Conservation (phyloP, 2,888 invertebrate species). For the Philaethria dido region DNA sequence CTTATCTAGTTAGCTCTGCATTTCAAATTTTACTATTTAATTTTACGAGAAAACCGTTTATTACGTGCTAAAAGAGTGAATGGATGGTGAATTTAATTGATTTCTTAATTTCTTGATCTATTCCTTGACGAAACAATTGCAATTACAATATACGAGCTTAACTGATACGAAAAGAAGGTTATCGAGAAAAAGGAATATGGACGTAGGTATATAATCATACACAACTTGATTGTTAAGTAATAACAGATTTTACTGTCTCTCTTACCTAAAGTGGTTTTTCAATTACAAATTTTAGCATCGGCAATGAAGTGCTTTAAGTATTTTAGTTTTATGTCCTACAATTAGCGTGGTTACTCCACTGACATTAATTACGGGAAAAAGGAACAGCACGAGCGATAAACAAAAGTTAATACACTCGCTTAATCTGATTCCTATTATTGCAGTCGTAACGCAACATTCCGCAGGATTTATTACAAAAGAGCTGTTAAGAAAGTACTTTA, state of each 20-base stretch:
- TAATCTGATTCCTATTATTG: constrained; percentile 79
- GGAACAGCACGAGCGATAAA: constrained; percentile 59
- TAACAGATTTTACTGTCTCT: constrained; percentile 17
- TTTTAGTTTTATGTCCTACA: constrained; percentile 39
- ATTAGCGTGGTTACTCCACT: constrained; percentile 48
- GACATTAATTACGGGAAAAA: constrained; percentile 66
- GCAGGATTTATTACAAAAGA: constrained; percentile 76
- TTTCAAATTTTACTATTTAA: constrained; percentile 38
- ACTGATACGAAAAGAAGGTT: too few species aligned
- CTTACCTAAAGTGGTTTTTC: constrained; percentile 1
- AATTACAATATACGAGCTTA: background rate
- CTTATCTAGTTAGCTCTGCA: constrained; percentile 29
- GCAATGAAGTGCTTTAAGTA: constrained; percentile 25
- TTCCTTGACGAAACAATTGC: background rate
- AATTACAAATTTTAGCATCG: constrained; percentile 14
- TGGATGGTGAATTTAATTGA: background rate
- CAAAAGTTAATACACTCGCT: constrained; percentile 69
- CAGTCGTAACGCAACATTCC: constrained; percentile 72
- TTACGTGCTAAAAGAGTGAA: background rate
- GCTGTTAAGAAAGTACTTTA: constrained; percentile 69
- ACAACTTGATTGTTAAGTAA: constrained; percentile 11
- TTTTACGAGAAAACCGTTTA: constrained; percentile 33
- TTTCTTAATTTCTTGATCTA: background rate
- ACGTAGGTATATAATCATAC: background rate
- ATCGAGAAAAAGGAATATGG: background rate